Evolutionary conservation across 2,113 vertebrate species (phyloP), one percentile per base, ranked within the genome.

Genomic region (Phalacrocorax brasilianus): DNA sequence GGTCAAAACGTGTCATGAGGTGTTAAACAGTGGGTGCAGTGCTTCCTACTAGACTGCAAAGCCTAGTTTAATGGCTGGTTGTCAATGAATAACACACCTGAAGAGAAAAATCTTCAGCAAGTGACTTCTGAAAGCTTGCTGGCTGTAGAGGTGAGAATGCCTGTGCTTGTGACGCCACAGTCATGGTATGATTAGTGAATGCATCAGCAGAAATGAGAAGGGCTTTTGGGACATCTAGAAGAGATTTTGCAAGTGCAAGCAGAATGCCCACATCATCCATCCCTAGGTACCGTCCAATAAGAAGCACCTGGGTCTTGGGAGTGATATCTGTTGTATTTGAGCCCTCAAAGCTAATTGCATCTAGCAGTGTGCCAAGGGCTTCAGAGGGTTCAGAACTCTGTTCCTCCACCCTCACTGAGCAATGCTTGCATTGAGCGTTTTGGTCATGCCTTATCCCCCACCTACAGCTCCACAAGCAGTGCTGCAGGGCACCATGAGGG

Each of bases 181-280:
- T 22, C 35, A 24, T 21, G 19, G 8, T 35, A 24, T 2, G 38
- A 1, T 2, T 55, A 20, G 56, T 50, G 56, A 62, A 4, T 1
- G 3, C 3, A 1, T 4, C 44, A 40, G 42, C 12, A 30, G 71
- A 61, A n/a, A 19, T 1, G 4, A 33, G 38, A 56, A 35, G 12
- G 63, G n/a, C 56, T 81, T 45, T 33, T 14, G 52, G 52, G 19
- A 42, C 7, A 28, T 30, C 27, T 26, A 3, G 35, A 22, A 44
- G 26, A 70, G 47, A n/a, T 33, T 13, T 58, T 42, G 8, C 12
- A 49, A 49, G 27, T 58, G 22, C 16, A 73, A 65, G 45, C 27
- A 61, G 53, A 33, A 61, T 40, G n/a, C 23, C 27, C 14, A 5
- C 6, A 4, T 4, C 27, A 5, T 14, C 6, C 0, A 1, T 23